phyloP scores from a whole-genome alignment of 1,140 invertebrate genomes.

The Meteorus sp. region DNA sequence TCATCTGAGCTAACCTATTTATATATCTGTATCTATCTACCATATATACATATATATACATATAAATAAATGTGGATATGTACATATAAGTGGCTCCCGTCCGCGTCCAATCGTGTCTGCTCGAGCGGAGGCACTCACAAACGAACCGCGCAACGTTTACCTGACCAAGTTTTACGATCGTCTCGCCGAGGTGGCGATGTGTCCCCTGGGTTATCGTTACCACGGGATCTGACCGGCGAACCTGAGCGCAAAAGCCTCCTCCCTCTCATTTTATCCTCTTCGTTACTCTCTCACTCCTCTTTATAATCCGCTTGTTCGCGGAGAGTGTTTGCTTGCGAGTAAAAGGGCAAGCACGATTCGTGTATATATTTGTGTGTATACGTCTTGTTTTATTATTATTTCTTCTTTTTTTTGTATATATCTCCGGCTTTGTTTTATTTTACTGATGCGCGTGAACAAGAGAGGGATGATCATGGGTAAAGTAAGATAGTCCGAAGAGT shows the following conservation, averaged over 20 bases:
- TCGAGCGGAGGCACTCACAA: conserved; percentile 37
- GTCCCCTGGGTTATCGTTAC: conserved; percentile 52
- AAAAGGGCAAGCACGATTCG: conserved; percentile 3
- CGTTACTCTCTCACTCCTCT: conserved; percentile 24
- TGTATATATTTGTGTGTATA: too few relatives aligned
- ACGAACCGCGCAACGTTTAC: conserved; percentile 51
- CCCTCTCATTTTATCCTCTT: conserved; percentile 24
- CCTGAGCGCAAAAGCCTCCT: conserved; percentile 27
- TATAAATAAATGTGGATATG: background rate
- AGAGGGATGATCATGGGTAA: background rate
- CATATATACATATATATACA: conserved; percentile 2
- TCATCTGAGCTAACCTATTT: background rate
- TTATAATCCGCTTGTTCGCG: too few relatives aligned
- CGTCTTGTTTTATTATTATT: too few relatives aligned
- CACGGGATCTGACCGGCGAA: conserved; percentile 49
- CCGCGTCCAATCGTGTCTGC: conserved; percentile 29
- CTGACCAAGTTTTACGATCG: conserved; percentile 59
- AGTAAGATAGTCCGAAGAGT: background rate
- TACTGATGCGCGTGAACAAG: too few relatives aligned
- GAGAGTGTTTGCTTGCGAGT: conserved; percentile 3
- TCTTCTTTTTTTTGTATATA: conserved; percentile 7
- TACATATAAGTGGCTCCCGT: conserved; percentile 49
- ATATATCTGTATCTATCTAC: background rate
- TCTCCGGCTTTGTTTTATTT: too few relatives aligned
- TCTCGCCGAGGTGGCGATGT: conserved; percentile 59